Evolutionary conservation across 2,888 invertebrate species (phyloP).

Genomic region (Eumacrocentrus americanus): DNA sequence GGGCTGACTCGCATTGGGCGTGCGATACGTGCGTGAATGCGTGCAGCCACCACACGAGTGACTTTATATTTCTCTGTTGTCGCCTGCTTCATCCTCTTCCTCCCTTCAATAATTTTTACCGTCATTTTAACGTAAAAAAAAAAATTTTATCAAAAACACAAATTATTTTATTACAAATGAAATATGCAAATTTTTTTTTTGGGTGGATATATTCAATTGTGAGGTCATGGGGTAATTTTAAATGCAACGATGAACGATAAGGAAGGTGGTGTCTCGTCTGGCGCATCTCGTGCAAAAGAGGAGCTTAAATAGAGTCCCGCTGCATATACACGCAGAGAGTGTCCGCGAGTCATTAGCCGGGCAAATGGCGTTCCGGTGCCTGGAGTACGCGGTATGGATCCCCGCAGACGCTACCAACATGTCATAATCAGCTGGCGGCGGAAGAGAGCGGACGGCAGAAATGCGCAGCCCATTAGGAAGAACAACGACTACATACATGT

Average conservation of each 20-base stretch:
- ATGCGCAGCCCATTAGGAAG: conserved; percentile 57
- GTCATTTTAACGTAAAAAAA: too few relatives aligned
- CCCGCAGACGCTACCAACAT: conserved; percentile 53
- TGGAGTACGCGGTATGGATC: conserved; percentile 53
- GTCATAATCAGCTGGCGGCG: conserved; percentile 61
- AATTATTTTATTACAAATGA: neutral
- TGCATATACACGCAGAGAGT: conserved; percentile 34
- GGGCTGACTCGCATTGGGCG: conserved; percentile 55
- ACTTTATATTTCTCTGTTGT: conserved; percentile 1
- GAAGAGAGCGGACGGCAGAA: conserved; percentile 51
- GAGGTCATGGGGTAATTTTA: conserved; percentile 4
- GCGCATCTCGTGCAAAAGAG: conserved; percentile 1
- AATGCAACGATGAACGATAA: conserved; percentile 10
- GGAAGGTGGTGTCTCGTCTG: conserved; percentile 15
- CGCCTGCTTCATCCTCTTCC: neutral
- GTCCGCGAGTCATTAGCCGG: conserved; percentile 59
- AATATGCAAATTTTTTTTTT: neutral
- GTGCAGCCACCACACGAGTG: too few relatives aligned
- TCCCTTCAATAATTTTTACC: neutral
- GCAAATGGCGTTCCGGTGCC: conserved; percentile 59
- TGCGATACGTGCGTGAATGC: conserved; percentile 37
- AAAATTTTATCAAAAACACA: neutral
- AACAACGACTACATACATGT: conserved; percentile 49
- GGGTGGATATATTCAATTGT: neutral
- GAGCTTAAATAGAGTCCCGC: neutral